Evolutionary conservation across 2,113 vertebrate species (phyloP), one percentile per base, ranked within the genome.

Genomic region (Dunckerocampus dactyliophorus): DNA sequence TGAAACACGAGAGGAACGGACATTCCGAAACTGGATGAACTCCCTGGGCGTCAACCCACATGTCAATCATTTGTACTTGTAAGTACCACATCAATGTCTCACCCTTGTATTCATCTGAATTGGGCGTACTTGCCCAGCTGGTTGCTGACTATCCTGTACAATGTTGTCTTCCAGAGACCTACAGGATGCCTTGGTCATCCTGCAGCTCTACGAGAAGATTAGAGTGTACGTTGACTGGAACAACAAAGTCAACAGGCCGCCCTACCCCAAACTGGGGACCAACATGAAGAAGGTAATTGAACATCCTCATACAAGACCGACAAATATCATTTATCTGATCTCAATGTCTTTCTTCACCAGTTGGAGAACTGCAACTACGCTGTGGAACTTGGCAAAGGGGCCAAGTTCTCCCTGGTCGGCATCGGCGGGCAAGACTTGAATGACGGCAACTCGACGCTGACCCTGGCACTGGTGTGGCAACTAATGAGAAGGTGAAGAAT

Each of bases 1-100:
- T 79, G 95, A 97, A 84, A 96, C 95, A 0, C 90, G 94, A 14
- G 95, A 97, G 84, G 95, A 96, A 81, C 91, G 94, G 68, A 97
- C 95, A 3, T 97, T 95, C 84, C 88, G 93, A 71, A 97, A 97
- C 89, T 97, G 95, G 95, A 97, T 97, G 94, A 97, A 97, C 74
- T 97, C 94, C 45, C 91, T 95, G 22, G 95, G 95, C 34, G 95
- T 96, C 61, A 94, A 87, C 75, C 95, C 95, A 22, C 88, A 93
- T 0, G 94, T 97, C 56, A 96, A 97, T 76, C 95, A 97, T 84
- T 90, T 97, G 42, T 97, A 94, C 0, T 88, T 78, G 94, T 96
- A 90, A 47, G 91, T 37, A 66, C 21, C 12, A 28, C 56, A 48
- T 1, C 6, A 34, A 28, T 9, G 37, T 47, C 34, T 42, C 31